phyloP scores from a whole-genome alignment of 2,888 invertebrate genomes.

The Drosophila pseudotalamancana region DNA sequence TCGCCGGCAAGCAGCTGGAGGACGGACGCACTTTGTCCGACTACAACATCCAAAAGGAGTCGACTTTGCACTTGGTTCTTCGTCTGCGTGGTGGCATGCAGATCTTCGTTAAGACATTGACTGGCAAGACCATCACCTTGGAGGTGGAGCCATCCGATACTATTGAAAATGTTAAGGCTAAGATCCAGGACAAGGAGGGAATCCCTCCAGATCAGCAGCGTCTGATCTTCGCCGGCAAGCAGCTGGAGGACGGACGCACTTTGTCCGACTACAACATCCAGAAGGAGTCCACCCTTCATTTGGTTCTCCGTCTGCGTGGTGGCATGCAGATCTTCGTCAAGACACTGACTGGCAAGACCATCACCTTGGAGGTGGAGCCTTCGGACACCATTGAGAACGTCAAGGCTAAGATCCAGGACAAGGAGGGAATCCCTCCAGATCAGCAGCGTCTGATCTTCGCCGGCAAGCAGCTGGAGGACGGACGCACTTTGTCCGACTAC shows the following conservation, averaged over 20 bases:
- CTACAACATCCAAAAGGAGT: constrained; percentile 49
- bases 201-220: constrained; percentile 51
- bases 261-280: constrained; percentile 43
- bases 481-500: constrained; percentile 35
- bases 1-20: constrained; percentile 42
- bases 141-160: constrained; percentile 39
- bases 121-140: constrained; percentile 44
- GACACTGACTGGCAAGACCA: constrained; percentile 44
- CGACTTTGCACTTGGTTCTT: background rate
- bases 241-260: constrained; percentile 43
- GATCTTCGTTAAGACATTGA: constrained; percentile 48
- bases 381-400: constrained; percentile 41
- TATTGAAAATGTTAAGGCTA: constrained; percentile 41
- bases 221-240: constrained; percentile 45
- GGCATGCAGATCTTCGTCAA: constrained; percentile 42
- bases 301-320: constrained; percentile 46
- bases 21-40: constrained; percentile 45
- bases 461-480: constrained; percentile 39
- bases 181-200: constrained; percentile 45
- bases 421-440: constrained; percentile 46
- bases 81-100: constrained; percentile 41
- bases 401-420: constrained; percentile 41
- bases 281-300: constrained; percentile 36
- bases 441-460: constrained; percentile 49
- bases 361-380: constrained; percentile 44